phyloP scores from a whole-genome alignment of 2,888 invertebrate genomes.

The Brenthis ino region DNA sequence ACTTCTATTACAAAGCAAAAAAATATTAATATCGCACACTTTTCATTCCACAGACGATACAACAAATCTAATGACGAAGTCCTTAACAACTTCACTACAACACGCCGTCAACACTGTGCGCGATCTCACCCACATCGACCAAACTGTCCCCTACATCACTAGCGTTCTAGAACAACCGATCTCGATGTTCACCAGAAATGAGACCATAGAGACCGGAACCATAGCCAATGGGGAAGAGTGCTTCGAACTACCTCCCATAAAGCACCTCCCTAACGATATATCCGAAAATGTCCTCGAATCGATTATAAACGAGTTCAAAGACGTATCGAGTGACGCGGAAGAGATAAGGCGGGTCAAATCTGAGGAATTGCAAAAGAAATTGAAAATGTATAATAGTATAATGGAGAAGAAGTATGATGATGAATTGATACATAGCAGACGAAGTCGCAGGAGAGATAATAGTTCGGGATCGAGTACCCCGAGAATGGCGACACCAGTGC shows the following conservation, averaged over 20 bases:
- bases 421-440: conserved; percentile 84
- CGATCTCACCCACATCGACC: conserved; percentile 65
- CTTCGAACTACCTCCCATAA: conserved; percentile 85
- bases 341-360: conserved; percentile 58
- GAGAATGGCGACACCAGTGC: conserved; percentile 53
- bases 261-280: conserved; percentile 73
- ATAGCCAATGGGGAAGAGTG: conserved; percentile 87
- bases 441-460: conserved; percentile 61
- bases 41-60: conserved; percentile 59
- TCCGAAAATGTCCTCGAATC: conserved; percentile 69
- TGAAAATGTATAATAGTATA: conserved; percentile 87
- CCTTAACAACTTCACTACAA: conserved; percentile 70
- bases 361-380: conserved; percentile 73
- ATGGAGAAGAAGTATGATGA: conserved; percentile 88
- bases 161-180: conserved; percentile 71
- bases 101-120: conserved; percentile 73
- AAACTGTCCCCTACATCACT: conserved; percentile 68
- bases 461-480: conserved; percentile 59
- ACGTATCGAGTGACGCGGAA: conserved; percentile 62
- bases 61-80: conserved; percentile 69
- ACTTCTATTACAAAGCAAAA: background rate
- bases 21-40: background rate
- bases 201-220: conserved; percentile 60
- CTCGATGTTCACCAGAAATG: conserved; percentile 63
- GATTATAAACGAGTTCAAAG: conserved; percentile 70